Evolutionary conservation across 2,797 vertebrate genomes (phyloP), one percentile per base, ranked within the genome.

Genomic region (Falco novaeseelandiae): DNA sequence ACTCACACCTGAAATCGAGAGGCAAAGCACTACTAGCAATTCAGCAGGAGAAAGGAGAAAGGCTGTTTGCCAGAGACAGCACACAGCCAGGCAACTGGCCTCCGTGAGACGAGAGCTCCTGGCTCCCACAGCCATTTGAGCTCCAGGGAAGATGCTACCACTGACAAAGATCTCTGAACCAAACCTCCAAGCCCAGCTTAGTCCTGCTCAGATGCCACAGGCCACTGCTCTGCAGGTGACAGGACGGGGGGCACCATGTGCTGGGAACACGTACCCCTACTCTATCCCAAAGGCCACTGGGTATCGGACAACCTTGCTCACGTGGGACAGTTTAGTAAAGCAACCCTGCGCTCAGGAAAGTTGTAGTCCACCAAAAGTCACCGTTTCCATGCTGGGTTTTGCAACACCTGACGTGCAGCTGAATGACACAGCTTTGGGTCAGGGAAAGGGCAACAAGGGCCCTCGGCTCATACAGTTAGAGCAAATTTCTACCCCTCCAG

Each of bases 171-270:
- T 14, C 30, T 61, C 62, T 2, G 21, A 52, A 7, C 15, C n/a
- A 16, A 20, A 54, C 52, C 52, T 74, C 44, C 66, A 58, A 49
- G 67, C 12, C 58, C 72, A 46, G 73, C 48, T 3, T 9, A 12
- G 5, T 9, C 40, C 19, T 34, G 38, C 57, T 30, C 1, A 3
- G 38, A 15, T 14, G 22, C 29, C 44, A 49, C 2, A 2, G n/a
- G 36, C 7, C 54, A 49, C 70, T 12, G 61, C 16, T 61, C 25
- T 2, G 1, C 2, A 17, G 8, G n/a, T 27, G 20, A 42, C 36
- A 58, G 21, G 30, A 15, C 3, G 0, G 38, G 54, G 40, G 26
- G 21, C 49, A 74, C 30, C 6, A 5, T 0, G 0, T 14, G 59
- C 22, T 72, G 36, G 27, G 2, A 55, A 25, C 1, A 0, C 0